Percentiles rank a stretch among this genome's conserved stretches.
Evolutionary conservation across 92 coral and sea anemone genomes (phyloP).

Genomic region (Zoanthus sociatus): DNA sequence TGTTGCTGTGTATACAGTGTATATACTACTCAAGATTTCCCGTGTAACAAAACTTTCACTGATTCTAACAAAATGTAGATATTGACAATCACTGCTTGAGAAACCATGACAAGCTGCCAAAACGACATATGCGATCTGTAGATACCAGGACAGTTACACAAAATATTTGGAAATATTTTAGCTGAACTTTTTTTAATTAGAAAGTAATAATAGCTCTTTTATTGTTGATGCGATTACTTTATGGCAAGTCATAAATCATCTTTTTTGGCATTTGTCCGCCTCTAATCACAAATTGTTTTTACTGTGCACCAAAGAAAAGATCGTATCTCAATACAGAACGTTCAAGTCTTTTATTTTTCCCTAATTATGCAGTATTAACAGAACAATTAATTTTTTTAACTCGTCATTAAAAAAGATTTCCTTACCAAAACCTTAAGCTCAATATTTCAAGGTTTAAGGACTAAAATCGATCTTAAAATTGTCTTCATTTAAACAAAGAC

Average conservation of each 20-base stretch:
- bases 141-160: not conserved
- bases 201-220: not conserved
- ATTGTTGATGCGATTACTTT: not conserved
- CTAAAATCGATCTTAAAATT: not conserved
- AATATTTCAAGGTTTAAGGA: not conserved
- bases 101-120: not conserved
- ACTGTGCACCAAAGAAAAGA: constrained; percentile 13
- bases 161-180: not conserved
- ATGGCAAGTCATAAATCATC: constrained; percentile 28
- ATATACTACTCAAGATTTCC: too few relatives aligned
- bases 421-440: not conserved
- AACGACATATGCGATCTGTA: too few relatives aligned
- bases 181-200: not conserved
- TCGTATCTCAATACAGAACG: constrained; percentile 1
- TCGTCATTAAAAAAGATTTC: not conserved
- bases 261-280: not conserved
- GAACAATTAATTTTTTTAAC: constrained; percentile 18
- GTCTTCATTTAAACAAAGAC: not conserved
- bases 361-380: constrained; percentile 13
- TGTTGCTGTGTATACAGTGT: not conserved
- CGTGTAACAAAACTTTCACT: not conserved
- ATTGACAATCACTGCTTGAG: not conserved
- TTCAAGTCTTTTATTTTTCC: not conserved
- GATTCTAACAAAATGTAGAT: not conserved
- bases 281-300: constrained; percentile 21